Conservation (phyloP, 2,797 vertebrate genomes). For the Champsocephalus esox region DNA sequence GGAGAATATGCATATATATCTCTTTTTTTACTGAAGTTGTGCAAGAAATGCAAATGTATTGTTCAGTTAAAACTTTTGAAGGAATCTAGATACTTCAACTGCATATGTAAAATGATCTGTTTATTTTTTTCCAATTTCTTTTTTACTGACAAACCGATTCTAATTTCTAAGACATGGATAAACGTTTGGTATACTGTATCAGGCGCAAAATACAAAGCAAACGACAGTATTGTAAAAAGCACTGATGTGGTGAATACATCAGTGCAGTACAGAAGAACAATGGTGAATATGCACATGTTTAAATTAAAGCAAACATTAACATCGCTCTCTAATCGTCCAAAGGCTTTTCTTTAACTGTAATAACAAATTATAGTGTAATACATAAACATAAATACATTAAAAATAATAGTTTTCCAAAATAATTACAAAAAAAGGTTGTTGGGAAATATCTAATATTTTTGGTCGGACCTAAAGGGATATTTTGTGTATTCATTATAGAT, state of each 20-base stretch:
- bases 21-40: neutral
- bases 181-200: neutral
- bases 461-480: neutral
- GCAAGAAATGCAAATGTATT: neutral
- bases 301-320: neutral
- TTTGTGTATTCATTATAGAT: neutral
- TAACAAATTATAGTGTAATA: neutral
- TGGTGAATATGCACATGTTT: neutral
- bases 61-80: conserved; percentile 68
- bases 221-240: neutral
- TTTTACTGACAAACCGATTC: neutral
- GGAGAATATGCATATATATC: neutral
- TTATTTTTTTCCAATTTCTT: neutral
- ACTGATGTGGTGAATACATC: neutral
- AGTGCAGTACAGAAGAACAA: neutral
- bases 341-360: neutral
- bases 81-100: conserved; percentile 66
- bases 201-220: neutral
- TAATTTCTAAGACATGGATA: neutral
- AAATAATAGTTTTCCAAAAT: neutral
- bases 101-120: too few relatives aligned
- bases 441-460: too few relatives aligned
- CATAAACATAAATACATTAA: neutral
- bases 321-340: neutral
- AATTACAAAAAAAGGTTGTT: too few relatives aligned